Percentiles rank a stretch among this genome's conserved stretches.
phyloP scores from a whole-genome alignment of 1,140 invertebrate species.

The Apis florea region DNA sequence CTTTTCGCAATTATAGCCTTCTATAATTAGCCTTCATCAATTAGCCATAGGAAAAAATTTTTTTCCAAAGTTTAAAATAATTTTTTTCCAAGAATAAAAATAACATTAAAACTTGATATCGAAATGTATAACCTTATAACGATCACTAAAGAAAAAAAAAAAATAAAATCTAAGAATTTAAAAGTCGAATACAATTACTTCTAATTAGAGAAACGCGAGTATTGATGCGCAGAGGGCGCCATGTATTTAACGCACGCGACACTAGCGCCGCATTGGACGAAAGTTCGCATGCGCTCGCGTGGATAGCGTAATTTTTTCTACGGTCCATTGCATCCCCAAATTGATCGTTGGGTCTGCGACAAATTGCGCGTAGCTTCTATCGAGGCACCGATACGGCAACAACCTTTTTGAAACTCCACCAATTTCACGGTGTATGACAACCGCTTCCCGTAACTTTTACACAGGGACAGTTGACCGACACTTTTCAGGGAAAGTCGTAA shows the following conservation, averaged over 20 bases:
- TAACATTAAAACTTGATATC: too few relatives aligned
- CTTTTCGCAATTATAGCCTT: background rate
- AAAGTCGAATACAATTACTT: too few relatives aligned
- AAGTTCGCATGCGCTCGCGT: background rate
- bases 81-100: too few relatives aligned
- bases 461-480: slow-evolving; percentile 50
- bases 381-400: slow-evolving; percentile 37
- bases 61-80: too few relatives aligned
- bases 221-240: too few relatives aligned
- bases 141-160: too few relatives aligned
- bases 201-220: too few relatives aligned
- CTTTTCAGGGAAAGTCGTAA: slow-evolving; percentile 61
- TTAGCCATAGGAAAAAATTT: too few relatives aligned
- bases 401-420: slow-evolving; percentile 48
- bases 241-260: background rate
- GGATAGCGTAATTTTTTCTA: slow-evolving; percentile 32
- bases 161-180: too few relatives aligned
- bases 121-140: too few relatives aligned
- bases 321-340: slow-evolving; percentile 32
- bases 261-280: background rate
- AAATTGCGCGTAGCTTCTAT: slow-evolving; percentile 42
- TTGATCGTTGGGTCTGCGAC: slow-evolving; percentile 41
- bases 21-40: too few relatives aligned
- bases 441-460: slow-evolving; percentile 63
- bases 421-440: slow-evolving; percentile 64